Evolutionary conservation across 2,797 vertebrate genomes (phyloP), one percentile per base, ranked within the genome.

Genomic region (Pseudopleuronectes americanus): DNA sequence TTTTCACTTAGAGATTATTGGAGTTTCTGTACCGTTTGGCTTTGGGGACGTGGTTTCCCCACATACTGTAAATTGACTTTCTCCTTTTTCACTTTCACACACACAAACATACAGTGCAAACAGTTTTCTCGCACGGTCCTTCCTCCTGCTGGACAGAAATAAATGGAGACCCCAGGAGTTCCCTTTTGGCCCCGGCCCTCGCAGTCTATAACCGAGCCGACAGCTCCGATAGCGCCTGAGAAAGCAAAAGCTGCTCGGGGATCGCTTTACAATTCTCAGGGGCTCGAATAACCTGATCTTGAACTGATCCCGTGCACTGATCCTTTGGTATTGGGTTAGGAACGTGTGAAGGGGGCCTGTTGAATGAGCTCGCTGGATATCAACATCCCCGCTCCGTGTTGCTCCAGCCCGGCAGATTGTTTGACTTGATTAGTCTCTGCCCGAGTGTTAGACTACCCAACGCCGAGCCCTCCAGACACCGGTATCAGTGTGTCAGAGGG

Each of bases 191-290:
- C 84, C 71, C 2, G 74, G 85, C 83, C 71, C 69, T 75, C 26
- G 77, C 69, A 78, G 88, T 77, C 79, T 78, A 79, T 85, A 88
- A 80, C 82, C 76, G 77, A 82, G 66, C 84, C 77, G 77, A 84
- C 87, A 86, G 87, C 86, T 87, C 86, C 74, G 83, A 91, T 90
- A 86, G 73, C 86, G 89, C 90, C 88, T 90, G 91, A 89, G 89
- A 93, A 92, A 91, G 87, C 82, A 89, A 91, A 90, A 90, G 87
- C 90, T 87, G 89, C 84, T 84, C 62, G 14, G 86, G 89, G 91
- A 92, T 94, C 85, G 54, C 90, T 90, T 94, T 93, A 91, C 92
- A 91, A 93, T 90, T 94, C 93, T 93, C 91, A 91, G 90, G 91
- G 91, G 93, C 84, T 93, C 85, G 59, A 76, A 93, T 92, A 93